These are phyloP conservation scores for Anguilla megastoma DNA, from an alignment of 2,797 vertebrate genomes.

Conservation along the genomic window DNA sequence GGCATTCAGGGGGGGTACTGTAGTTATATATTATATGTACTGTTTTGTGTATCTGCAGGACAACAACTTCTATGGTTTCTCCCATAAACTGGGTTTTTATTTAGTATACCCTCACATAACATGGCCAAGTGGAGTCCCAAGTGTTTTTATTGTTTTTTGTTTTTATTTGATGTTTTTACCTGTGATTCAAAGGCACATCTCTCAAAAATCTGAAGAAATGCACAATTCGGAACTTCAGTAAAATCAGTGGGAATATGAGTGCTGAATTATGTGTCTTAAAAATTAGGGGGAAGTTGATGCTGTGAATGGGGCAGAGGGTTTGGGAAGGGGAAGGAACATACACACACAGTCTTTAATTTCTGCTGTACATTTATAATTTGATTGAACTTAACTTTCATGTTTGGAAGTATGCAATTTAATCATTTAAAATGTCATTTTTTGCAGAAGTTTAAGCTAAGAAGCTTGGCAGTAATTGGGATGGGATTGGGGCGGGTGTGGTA, in stretches of 20 bases:
- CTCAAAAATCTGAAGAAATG: no score
- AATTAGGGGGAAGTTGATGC: neutral
- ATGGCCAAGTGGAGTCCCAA: neutral
- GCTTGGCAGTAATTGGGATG: no score
- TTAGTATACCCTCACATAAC: neutral
- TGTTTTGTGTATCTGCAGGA: neutral
- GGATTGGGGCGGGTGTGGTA: neutral
- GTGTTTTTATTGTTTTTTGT: neutral
- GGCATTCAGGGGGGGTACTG: neutral
- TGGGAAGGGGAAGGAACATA: neutral
- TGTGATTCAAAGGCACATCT: neutral
- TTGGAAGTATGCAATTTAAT: neutral
- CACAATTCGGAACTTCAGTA: neutral
- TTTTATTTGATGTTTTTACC: neutral
- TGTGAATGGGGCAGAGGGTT: no score
- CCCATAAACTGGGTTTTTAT: neutral
- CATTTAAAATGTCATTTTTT: no score
- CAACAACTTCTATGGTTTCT: neutral
- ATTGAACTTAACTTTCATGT: neutral
- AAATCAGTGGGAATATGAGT: neutral
- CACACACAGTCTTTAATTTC: neutral
- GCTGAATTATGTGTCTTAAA: neutral
- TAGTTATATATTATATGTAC: neutral
- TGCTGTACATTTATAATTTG: neutral
- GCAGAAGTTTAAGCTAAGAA: no score